Conservation (phyloP, 2,797 vertebrate species). For the Luscinia megarhynchos region DNA sequence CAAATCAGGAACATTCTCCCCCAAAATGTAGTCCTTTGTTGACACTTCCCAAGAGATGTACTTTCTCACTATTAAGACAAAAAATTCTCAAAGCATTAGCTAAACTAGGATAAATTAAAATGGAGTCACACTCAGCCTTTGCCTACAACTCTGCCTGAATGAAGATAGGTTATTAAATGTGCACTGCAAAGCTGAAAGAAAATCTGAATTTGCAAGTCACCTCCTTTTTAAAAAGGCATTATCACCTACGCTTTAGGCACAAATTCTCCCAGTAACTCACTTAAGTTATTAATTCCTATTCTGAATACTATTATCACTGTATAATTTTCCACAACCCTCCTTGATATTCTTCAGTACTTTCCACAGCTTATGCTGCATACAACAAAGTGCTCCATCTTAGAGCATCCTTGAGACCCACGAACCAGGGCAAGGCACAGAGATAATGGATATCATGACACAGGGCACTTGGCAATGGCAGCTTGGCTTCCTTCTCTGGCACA, state of each 20-base stretch:
- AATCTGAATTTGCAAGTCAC: not conserved
- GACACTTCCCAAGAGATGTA: not conserved
- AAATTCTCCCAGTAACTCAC: not conserved
- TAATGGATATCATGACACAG: rapidly evolving
- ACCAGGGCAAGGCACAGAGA: not conserved
- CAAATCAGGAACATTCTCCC: not conserved
- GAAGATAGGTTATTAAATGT: not conserved
- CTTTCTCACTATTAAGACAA: not conserved
- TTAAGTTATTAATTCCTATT: not conserved
- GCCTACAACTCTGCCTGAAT: not conserved
- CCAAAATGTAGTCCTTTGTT: not conserved
- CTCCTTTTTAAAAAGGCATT: not conserved
- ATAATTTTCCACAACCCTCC: not conserved
- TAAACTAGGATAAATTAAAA: not conserved
- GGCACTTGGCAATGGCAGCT: not conserved
- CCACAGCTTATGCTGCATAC: not conserved
- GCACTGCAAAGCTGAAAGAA: not conserved
- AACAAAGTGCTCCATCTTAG: not conserved
- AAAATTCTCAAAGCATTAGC: not conserved
- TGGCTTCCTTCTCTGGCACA: not conserved
- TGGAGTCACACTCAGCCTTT: not conserved
- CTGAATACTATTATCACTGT: not conserved
- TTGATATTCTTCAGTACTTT: not conserved
- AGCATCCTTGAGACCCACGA: not conserved
- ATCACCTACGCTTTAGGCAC: not conserved